Evolutionary conservation across 2,888 invertebrate genomes (phyloP), one percentile per base, ranked within the genome.

Genomic region (Hyalella azteca): DNA sequence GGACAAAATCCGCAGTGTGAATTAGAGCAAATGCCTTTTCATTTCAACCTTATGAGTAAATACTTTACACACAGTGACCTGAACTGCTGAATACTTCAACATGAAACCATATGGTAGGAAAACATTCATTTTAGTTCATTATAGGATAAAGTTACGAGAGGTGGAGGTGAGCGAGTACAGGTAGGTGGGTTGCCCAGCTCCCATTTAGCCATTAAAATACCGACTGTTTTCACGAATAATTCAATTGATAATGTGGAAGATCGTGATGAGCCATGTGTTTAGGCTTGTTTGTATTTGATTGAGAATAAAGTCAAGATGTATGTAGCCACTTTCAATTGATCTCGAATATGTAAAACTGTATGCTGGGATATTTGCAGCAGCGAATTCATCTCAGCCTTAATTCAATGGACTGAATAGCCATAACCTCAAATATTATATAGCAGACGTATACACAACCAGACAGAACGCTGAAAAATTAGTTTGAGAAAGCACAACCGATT

Each of bases 51-150:
- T 66, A 66, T 36, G 7, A 66, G 66, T 66, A 66, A 66, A 66
- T 66, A 66, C 36, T 66, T 66, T 66, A 66, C 66, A 66, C 66
- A 66, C 66, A 66, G 66, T 66, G 66, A 66, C 66, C 66, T 66
- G 66, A 66, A 66, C 36, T 66, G 66, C 19, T 36, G 66, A 45
- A 45, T 45, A 45, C 45, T 45, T 45, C 45, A 45, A 45, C 45
- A 11, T 45, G 45, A 66, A 66, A 66, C 36, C 66, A 66, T 66
- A 66, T 36, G 36, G 66, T 66, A 66, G 66, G 66, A 66, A 66
- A 66, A 66, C 66, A 66, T 66, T 66, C 66, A 66, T 66, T 66
- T 66, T 66, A 66, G 29, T 66, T 66, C 66, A 66, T 66, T 66
- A 54, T 54, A 66, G 66, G 36, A 66, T 66, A 66, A 36, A 66